A percentile compares a stretch with the other conserved stretches of the same genome.
Conservation (phyloP, 1,140 invertebrate species). For the Varroa destructor region DNA sequence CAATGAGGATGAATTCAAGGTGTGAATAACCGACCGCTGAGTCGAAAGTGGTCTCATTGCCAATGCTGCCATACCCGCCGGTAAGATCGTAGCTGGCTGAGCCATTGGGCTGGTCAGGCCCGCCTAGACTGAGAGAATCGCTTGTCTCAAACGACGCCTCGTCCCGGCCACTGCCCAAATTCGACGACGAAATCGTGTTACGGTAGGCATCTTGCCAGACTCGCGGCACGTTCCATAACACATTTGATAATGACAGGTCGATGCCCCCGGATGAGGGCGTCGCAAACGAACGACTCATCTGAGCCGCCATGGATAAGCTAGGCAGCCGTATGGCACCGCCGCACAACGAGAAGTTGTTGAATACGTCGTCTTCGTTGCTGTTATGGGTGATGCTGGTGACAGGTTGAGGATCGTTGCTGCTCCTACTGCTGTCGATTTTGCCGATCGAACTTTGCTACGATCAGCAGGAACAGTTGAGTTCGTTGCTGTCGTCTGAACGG, state of each 20-base stretch:
- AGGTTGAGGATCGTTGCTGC: no score
- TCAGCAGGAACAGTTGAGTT: no score
- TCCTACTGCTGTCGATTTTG: no score
- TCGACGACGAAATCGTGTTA: slow-evolving; percentile 14
- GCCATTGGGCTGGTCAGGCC: neutral
- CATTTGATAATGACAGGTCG: neutral
- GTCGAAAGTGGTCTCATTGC: neutral
- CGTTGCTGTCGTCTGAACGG: no score
- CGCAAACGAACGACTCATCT: no score
- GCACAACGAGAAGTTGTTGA: no score
- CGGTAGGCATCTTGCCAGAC: slow-evolving; percentile 24
- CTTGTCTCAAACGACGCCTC: slow-evolving; percentile 7
- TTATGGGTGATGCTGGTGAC: no score
- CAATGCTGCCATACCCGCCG: neutral
- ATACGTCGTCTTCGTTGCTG: no score
- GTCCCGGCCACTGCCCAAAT: neutral
- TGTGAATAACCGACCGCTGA: neutral
- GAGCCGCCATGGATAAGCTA: no score
- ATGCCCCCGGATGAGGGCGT: no score
- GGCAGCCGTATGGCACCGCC: no score
- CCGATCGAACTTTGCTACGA: no score
- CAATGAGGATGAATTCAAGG: neutral
- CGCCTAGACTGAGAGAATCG: neutral
- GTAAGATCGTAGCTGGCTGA: neutral
- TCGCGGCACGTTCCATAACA: slow-evolving; percentile 6